Base-by-base conservation (phyloP, 2,113 vertebrate genomes). In the Fukomys damarensis region DNA sequence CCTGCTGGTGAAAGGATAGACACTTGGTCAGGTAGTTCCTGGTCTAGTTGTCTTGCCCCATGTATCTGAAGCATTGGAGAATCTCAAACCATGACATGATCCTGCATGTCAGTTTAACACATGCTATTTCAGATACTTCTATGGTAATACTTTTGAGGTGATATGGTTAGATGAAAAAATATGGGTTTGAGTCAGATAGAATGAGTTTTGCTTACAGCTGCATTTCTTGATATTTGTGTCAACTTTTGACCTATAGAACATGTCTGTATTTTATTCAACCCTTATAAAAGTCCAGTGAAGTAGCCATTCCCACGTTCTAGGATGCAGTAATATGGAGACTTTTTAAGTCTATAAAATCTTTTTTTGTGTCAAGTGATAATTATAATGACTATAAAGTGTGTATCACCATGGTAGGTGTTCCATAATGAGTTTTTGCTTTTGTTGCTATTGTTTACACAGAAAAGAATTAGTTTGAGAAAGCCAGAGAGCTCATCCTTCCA, bases 321-420 rank as follows among this genome's bases (percentile, higher is more conserved):
- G 38, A 70, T 65, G 22, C 2, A 35, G 4, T 77, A 66, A 68
- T 74, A 41, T 38, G 11, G 61, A 74, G 54, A 94, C 14, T 46
- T 76, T 93, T 82, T 49, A 74, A 56, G 83, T 88, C 30, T 95
- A 35, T 83, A 54, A 92, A 86, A 32, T 52, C 13, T 74, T 91
- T 74, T 82, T 74, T 87, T 5, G 20, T 76, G 30, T 79, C 30
- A 4, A 84, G 79, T 70, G 56, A 79, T 41, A 86, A 80, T 35
- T 38, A 10, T n/a, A 85, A 92, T 35, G 56, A 30, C 41, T 96
- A 20, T 85, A 49, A 92, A 65, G 1, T 76, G 28, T 12, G 4
- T 63, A 24, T 49, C 20, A 77, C 1, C 6, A 41, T 26, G 32
- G 38, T 65, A 72, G 81, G 49, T 88, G n/a, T n/a, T 68, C 28